phyloP scores from a whole-genome alignment of 2,797 vertebrate species.

The Gymnoscopelus braueri region DNA sequence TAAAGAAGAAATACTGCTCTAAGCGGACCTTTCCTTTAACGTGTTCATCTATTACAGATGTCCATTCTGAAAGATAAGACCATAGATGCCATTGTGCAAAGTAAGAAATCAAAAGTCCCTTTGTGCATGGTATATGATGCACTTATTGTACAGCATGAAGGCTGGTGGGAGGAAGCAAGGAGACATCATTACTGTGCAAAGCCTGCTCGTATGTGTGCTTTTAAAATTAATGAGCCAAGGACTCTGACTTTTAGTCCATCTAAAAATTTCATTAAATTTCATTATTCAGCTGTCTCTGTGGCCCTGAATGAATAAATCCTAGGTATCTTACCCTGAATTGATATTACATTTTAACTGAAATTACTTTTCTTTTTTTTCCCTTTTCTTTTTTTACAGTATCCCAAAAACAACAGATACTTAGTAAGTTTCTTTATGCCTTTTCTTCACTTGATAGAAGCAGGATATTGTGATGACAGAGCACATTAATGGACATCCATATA shows the following conservation, averaged over 20 bases:
- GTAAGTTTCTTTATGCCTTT: conserved; percentile 47
- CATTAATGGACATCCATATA: too few species aligned
- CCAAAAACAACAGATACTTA: conserved; percentile 59
- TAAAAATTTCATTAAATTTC: conserved; percentile 82
- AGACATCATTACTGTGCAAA: conserved; percentile 66
- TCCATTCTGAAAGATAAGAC: neutral
- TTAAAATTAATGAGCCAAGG: conserved; percentile 80
- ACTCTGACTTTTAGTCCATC: conserved; percentile 81
- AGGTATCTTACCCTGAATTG: conserved; percentile 76
- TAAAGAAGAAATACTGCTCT: too few species aligned
- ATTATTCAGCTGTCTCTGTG: conserved; percentile 80
- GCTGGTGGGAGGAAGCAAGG: conserved; percentile 40
- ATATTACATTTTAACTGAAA: conserved; percentile 62
- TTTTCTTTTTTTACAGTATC: conserved; percentile 38
- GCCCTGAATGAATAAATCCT: conserved; percentile 80
- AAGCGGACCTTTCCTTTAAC: too few species aligned
- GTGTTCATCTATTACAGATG: too few species aligned
- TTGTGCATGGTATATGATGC: neutral
- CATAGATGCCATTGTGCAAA: neutral
- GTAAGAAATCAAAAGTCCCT: conserved; percentile 16
- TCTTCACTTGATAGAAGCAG: conserved; percentile 2
- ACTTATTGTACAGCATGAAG: conserved; percentile 43
- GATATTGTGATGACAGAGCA: conserved; percentile 30
- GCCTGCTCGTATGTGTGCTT: conserved; percentile 68
- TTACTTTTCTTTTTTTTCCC: conserved; percentile 14